A percentile compares a stretch with the other conserved stretches of the same genome.
These are phyloP conservation scores for Todiramphus saurophagus DNA, from an alignment of 2,113 vertebrate species.

Conservation along the genomic window DNA sequence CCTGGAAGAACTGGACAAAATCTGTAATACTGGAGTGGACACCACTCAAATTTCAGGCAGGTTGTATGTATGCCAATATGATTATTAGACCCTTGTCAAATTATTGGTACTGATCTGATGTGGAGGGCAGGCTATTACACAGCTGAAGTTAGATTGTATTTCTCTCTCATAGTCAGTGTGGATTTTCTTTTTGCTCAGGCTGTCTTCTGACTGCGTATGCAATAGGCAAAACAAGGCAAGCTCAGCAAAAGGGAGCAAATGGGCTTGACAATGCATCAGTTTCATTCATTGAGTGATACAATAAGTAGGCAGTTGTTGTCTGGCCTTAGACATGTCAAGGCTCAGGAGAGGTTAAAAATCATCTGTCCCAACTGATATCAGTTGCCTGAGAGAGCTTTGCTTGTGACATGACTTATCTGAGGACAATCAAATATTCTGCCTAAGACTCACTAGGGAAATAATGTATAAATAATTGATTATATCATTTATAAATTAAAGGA, in stretches of 20 bases:
- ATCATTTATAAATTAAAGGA: conserved; percentile 72
- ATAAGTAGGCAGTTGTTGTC: neutral
- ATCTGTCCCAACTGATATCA: conserved; percentile 41
- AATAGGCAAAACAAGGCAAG: conserved; percentile 19
- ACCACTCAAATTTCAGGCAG: neutral
- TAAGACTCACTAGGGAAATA: conserved; percentile 66
- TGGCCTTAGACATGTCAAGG: neutral
- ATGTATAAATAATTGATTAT: conserved; percentile 69
- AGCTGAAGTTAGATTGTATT: neutral
- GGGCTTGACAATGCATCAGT: neutral
- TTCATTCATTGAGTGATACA: neutral
- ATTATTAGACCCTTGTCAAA: neutral
- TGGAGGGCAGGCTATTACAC: neutral
- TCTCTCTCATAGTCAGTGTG: neutral
- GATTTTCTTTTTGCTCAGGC: neutral
- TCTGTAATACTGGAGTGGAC: neutral
- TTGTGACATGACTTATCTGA: conserved; percentile 43
- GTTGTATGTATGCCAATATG: neutral
- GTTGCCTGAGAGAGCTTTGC: conserved; percentile 26
- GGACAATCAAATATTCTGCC: conserved; percentile 55
- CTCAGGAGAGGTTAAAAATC: conserved; percentile 18
- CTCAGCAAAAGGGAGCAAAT: conserved; percentile 5
- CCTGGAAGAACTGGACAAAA: neutral
- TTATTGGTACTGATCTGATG: neutral
- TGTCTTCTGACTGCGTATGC: neutral